Percentiles rank a stretch among this genome's conserved stretches.
These are phyloP conservation scores for Luperina nickerlii DNA, from an alignment of 2,888 invertebrate genomes.

Conservation along the genomic window DNA sequence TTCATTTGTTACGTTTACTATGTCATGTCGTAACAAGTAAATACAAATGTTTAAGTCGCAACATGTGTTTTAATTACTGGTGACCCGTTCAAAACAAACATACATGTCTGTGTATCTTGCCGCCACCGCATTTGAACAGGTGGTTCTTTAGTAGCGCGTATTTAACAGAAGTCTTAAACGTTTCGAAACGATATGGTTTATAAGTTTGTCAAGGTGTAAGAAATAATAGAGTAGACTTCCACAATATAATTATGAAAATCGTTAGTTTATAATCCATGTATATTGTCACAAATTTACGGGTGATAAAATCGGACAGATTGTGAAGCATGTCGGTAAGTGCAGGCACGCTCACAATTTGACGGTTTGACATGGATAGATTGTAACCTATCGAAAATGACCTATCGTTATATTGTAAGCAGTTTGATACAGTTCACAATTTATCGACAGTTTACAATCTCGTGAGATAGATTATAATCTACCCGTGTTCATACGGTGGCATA, in stretches of 20 bases:
- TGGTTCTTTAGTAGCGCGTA: slow-evolving; percentile 13
- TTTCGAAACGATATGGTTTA: background rate
- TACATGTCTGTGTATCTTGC: background rate
- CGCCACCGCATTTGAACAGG: slow-evolving; percentile 31
- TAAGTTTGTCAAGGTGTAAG: background rate
- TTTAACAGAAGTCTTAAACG: background rate
- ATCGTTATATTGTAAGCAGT: too few relatives aligned
- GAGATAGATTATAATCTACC: too few relatives aligned
- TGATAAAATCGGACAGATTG: too few relatives aligned
- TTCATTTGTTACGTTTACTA: background rate
- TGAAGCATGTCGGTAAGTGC: too few relatives aligned
- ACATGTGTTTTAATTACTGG: slow-evolving; percentile 33
- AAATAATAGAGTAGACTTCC: background rate
- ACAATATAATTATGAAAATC: too few relatives aligned
- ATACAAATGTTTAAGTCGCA: background rate
- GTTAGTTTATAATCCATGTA: too few relatives aligned
- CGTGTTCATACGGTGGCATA: background rate
- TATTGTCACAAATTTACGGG: too few relatives aligned
- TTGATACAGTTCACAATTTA: too few relatives aligned
- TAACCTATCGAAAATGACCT: too few relatives aligned
- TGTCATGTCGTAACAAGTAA: background rate
- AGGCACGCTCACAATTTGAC: too few relatives aligned
- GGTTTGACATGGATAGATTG: too few relatives aligned
- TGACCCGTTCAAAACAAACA: background rate
- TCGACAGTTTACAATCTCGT: too few relatives aligned